These are phyloP conservation scores for Panopea generosa DNA, from an alignment of 2,888 invertebrate genomes.

Conservation along the genomic window DNA sequence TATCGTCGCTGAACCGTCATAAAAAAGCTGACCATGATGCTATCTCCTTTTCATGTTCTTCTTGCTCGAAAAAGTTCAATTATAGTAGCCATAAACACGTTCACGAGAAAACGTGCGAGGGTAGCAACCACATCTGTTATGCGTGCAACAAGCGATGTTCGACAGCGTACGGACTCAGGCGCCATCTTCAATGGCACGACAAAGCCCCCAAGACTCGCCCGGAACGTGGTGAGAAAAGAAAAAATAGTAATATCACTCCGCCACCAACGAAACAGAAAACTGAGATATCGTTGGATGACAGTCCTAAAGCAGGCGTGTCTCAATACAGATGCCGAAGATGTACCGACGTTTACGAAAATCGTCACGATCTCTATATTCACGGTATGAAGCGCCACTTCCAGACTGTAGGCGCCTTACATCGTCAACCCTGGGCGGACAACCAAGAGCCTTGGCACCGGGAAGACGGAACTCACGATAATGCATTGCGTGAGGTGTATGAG, in stretches of 20 bases:
- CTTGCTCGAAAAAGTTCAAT: background rate
- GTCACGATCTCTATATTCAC: slow-evolving; percentile 26
- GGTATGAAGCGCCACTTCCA: slow-evolving; percentile 24
- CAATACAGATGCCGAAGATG: slow-evolving; percentile 33
- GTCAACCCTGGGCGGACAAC: slow-evolving; percentile 17
- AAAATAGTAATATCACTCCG: no score
- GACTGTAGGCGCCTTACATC: slow-evolving; percentile 12
- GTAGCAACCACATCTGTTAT: background rate
- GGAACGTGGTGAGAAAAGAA: no score
- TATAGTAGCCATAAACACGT: background rate
- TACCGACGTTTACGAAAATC: slow-evolving; percentile 15
- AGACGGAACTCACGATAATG: slow-evolving; percentile 19
- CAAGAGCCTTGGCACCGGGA: slow-evolving; percentile 32
- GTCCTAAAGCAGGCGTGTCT: no score
- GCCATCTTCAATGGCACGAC: slow-evolving; percentile 10
- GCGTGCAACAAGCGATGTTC: background rate
- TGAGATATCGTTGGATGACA: no score
- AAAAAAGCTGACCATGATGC: slow-evolving; percentile 1
- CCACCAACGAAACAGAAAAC: no score
- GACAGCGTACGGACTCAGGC: slow-evolving; percentile 2
- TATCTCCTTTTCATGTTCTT: background rate
- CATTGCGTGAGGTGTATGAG: slow-evolving; percentile 20
- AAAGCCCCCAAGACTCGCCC: background rate
- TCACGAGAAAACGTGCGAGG: background rate
- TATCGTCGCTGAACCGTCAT: background rate